Conservation (phyloP, 1,140 invertebrate genomes). For the Ectropis grisescens region DNA sequence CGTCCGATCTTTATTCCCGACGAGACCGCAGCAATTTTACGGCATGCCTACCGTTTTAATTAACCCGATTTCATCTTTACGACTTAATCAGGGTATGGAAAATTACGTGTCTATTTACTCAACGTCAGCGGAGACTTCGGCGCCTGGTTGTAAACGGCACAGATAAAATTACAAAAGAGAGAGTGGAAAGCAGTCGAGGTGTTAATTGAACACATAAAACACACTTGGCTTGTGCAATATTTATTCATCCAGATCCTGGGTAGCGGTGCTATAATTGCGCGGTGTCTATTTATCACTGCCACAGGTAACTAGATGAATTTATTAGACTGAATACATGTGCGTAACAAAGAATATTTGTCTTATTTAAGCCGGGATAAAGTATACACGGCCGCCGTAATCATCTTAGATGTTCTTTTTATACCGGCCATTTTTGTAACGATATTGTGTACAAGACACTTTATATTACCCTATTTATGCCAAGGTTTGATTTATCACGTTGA, state of each 20-base stretch:
- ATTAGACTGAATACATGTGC: slow-evolving; percentile 12
- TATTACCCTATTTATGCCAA: too few species aligned
- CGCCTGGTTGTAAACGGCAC: too few species aligned
- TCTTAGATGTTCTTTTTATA: neutral
- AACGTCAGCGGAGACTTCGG: too few species aligned
- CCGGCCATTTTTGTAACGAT: too few species aligned
- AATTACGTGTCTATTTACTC: too few species aligned
- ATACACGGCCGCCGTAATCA: slow-evolving; percentile 5
- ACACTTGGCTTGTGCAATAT: slow-evolving; percentile 11
- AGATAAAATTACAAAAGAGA: neutral
- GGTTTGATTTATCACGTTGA: too few species aligned
- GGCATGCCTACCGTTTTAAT: slow-evolving; percentile 9
- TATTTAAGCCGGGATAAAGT: slow-evolving; percentile 9
- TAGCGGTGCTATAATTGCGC: slow-evolving; percentile 13
- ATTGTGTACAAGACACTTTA: too few species aligned
- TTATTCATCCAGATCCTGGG: slow-evolving; percentile 8
- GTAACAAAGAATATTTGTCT: slow-evolving; percentile 14
- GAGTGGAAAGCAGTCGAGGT: neutral
- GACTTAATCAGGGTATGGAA: slow-evolving; percentile 6
- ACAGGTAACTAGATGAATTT: slow-evolving; percentile 21
- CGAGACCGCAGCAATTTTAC: slow-evolving; percentile 12
- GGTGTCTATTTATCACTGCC: slow-evolving; percentile 23
- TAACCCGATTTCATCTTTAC: slow-evolving; percentile 12
- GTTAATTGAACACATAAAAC: slow-evolving; percentile 20
- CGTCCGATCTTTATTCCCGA: slow-evolving; percentile 1